Evolutionary conservation across 2,888 invertebrate genomes (phyloP).

Genomic region (Alitta virens): DNA sequence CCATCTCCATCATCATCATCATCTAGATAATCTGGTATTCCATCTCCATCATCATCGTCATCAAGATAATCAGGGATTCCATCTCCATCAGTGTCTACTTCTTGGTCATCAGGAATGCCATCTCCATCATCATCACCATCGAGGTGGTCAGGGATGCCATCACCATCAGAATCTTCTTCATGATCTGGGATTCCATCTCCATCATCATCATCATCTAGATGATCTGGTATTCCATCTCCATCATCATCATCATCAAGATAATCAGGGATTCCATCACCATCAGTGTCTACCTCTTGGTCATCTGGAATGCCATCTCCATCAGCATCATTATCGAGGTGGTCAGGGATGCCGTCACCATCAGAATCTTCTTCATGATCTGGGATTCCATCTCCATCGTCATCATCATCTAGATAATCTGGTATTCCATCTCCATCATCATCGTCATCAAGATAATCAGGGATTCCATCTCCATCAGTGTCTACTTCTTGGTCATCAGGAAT

Average conservation of each 20-base stretch:
- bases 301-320: constrained; percentile 33
- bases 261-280: constrained; percentile 46
- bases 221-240: constrained; percentile 36
- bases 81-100: constrained; percentile 19
- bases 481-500: constrained; percentile 34
- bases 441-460: constrained; percentile 18
- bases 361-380: constrained; percentile 37
- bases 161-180: constrained; percentile 38
- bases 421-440: constrained; percentile 30
- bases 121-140: constrained; percentile 39
- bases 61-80: constrained; percentile 38
- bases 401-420: constrained; percentile 31
- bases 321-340: constrained; percentile 30
- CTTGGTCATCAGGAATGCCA: constrained; percentile 33
- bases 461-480: constrained; percentile 28
- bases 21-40: constrained; percentile 30
- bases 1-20: constrained; percentile 25
- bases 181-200: constrained; percentile 42
- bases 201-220: constrained; percentile 40
- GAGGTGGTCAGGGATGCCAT: constrained; percentile 49
- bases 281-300: constrained; percentile 27
- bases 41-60: constrained; percentile 27
- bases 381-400: constrained; percentile 48
- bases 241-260: too few relatives aligned
- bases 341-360: constrained; percentile 38